These are phyloP conservation scores for Cepaea nemoralis DNA, from an alignment of 1,140 invertebrate genomes.

Conservation along the genomic window DNA sequence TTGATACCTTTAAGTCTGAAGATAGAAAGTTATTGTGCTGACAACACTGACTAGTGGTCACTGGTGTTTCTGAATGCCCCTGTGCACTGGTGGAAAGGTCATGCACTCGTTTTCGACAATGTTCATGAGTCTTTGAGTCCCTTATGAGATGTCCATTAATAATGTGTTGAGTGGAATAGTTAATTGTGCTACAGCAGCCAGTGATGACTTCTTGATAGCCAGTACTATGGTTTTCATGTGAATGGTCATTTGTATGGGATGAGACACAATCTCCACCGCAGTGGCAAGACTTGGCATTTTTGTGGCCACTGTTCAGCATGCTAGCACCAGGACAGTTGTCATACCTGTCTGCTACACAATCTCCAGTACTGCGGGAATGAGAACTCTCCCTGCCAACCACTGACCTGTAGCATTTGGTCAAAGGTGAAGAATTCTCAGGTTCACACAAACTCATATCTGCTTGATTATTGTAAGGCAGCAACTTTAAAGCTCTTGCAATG, in stretches of 20 bases:
- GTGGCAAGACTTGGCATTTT: too few species aligned
- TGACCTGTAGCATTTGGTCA: background rate
- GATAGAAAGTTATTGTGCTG: background rate
- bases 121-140: background rate
- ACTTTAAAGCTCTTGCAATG: slow-evolving; percentile 10
- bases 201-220: background rate
- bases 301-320: background rate
- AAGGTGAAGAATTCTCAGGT: background rate
- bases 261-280: too few species aligned
- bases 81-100: background rate
- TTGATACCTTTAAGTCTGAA: background rate
- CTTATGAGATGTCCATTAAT: background rate
- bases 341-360: background rate
- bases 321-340: background rate
- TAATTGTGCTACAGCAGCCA: too few species aligned
- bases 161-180: background rate
- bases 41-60: background rate
- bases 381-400: background rate
- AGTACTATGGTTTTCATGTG: background rate
- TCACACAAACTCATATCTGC: background rate
- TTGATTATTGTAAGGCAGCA: slow-evolving; percentile 13
- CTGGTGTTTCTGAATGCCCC: background rate
- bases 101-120: background rate
- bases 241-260: background rate
- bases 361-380: background rate